A percentile compares a stretch with the other conserved stretches of the same genome.
phyloP scores from a whole-genome alignment of 2,113 vertebrate genomes.

The Brevimyrus niger region DNA sequence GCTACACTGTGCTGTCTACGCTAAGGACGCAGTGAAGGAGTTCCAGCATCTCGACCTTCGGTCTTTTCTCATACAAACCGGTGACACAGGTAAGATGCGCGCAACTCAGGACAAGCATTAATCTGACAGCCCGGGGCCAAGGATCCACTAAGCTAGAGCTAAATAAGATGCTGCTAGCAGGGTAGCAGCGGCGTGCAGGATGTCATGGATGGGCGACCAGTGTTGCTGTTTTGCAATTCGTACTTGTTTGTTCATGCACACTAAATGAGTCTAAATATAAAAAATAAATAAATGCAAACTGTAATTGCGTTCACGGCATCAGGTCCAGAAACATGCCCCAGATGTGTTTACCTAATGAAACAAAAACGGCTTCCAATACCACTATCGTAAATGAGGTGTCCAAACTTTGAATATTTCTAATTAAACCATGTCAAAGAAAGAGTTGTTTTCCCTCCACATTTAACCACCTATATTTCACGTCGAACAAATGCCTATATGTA shows the following conservation, averaged over 20 bases:
- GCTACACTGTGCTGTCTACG: neutral
- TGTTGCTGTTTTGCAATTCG: neutral
- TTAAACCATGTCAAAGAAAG: constrained; percentile 53
- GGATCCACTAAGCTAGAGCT: neutral
- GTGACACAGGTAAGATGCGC: neutral
- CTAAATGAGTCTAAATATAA: neutral
- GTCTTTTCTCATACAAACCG: neutral
- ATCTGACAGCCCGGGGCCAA: neutral
- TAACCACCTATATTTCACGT: constrained; percentile 10
- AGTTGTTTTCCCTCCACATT: constrained; percentile 52
- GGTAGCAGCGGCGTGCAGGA: neutral
- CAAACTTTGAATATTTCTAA: constrained; percentile 58
- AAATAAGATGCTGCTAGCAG: neutral
- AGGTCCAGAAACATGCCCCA: constrained; percentile 38
- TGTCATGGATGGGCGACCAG: neutral
- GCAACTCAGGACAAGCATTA: neutral
- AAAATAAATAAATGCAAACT: constrained; percentile 29
- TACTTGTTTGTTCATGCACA: neutral
- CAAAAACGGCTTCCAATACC: constrained; percentile 58
- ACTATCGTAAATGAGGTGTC: constrained; percentile 54
- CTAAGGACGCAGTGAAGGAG: neutral
- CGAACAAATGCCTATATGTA: neutral
- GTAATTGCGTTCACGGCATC: constrained; percentile 11
- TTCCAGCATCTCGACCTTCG: neutral
- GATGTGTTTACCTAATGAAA: constrained; percentile 55